Conservation (phyloP, 2,888 invertebrate genomes). For the Eupithecia vulgata region DNA sequence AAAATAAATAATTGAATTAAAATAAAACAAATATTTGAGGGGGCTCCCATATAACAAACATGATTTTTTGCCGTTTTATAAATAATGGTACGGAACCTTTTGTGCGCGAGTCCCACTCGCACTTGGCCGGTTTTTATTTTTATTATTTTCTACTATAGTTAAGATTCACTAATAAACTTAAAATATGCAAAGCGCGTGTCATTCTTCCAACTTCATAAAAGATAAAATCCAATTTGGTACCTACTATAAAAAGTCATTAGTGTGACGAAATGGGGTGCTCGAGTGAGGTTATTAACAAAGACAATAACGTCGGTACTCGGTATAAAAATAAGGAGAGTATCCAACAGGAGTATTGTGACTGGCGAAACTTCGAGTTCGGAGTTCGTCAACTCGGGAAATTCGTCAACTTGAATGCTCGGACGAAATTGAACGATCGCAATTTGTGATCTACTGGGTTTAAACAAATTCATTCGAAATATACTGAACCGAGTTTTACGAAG, state of each 20-base stretch:
- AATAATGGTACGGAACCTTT: too few relatives aligned
- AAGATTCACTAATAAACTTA: neutral
- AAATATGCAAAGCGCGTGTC: slow-evolving; percentile 19
- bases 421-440: neutral
- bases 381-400: neutral
- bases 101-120: too few relatives aligned
- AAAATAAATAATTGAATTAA: too few relatives aligned
- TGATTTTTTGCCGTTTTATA: too few relatives aligned
- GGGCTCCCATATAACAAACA: too few relatives aligned
- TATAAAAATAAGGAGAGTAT: slow-evolving; percentile 56
- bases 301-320: slow-evolving; percentile 58
- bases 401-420: slow-evolving; percentile 6
- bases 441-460: neutral
- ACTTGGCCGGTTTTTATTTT: too few relatives aligned
- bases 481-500: neutral
- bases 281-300: slow-evolving; percentile 63
- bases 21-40: too few relatives aligned
- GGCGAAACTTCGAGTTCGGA: neutral
- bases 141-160: neutral
- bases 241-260: slow-evolving; percentile 46
- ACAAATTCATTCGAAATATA: neutral
- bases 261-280: slow-evolving; percentile 47
- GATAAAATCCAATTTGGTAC: slow-evolving; percentile 36
- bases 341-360: slow-evolving; percentile 4
- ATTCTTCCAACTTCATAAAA: slow-evolving; percentile 26